Conservation (phyloP, 2,797 vertebrate genomes). For the Catharus ustulatus region DNA sequence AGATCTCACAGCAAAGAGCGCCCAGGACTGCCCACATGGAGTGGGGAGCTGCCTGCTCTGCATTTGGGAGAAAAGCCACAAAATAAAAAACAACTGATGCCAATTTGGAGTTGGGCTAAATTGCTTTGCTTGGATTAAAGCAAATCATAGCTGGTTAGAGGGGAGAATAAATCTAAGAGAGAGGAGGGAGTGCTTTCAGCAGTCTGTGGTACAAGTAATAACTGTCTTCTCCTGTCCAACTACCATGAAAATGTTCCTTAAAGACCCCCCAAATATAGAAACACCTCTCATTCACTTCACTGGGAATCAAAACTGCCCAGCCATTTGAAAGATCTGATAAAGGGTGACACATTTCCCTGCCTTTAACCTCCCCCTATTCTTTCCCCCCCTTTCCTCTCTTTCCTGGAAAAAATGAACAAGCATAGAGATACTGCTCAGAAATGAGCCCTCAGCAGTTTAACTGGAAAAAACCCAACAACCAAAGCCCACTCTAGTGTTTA, state of each 20-base stretch:
- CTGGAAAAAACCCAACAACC: conserved; percentile 63
- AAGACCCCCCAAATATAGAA: not conserved
- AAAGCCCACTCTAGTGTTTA: conserved; percentile 60
- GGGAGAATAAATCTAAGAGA: not conserved
- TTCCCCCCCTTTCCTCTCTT: not conserved
- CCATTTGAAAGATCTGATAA: conserved; percentile 64
- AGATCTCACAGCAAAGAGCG: not conserved
- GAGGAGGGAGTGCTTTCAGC: not conserved
- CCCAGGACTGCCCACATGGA: not conserved
- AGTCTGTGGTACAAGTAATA: not conserved
- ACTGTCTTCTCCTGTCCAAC: not conserved
- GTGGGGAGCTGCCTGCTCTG: conserved; percentile 2
- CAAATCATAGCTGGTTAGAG: not conserved
- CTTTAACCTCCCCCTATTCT: conserved; percentile 44
- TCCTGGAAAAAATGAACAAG: conserved; percentile 65
- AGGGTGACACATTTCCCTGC: conserved; percentile 65
- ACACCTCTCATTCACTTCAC: not conserved
- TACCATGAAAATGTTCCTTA: not conserved
- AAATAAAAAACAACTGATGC: not conserved
- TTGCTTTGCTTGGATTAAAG: conserved; percentile 11
- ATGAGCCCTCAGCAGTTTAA: conserved; percentile 72
- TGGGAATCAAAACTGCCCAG: conserved; percentile 28
- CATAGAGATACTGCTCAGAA: conserved; percentile 68
- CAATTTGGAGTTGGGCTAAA: not conserved
- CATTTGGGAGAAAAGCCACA: not conserved